These are phyloP conservation scores for Zosterops borbonicus DNA, from an alignment of 2,113 vertebrate species.

Conservation along the genomic window DNA sequence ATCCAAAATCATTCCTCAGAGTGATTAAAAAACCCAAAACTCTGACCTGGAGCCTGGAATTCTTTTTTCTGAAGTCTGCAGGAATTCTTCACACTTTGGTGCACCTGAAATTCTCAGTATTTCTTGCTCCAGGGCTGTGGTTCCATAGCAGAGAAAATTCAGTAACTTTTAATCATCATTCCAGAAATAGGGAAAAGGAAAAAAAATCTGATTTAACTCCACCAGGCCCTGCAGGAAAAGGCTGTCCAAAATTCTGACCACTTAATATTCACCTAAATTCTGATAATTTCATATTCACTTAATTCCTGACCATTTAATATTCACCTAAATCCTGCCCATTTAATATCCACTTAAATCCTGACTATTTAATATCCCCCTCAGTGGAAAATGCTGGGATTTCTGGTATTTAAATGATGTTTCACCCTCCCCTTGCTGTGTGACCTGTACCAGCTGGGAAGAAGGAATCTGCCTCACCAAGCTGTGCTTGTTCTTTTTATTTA, in stretches of 20 bases:
- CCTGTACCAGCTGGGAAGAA: neutral
- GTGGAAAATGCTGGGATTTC: neutral
- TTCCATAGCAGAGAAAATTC: neutral
- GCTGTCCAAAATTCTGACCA: neutral
- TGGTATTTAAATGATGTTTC: neutral
- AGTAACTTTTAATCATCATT: neutral
- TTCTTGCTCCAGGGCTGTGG: neutral
- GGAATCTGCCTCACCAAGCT: neutral
- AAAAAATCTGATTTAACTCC: neutral
- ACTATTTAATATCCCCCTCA: neutral
- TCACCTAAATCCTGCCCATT: neutral
- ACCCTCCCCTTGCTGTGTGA: neutral
- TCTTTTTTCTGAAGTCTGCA: neutral
- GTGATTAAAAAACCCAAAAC: neutral
- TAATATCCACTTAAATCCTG: neutral
- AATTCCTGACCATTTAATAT: neutral
- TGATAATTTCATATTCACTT: neutral
- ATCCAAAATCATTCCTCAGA: neutral
- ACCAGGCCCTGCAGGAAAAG: neutral
- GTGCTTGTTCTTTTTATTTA: neutral
- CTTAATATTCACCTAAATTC: neutral
- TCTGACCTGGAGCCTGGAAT: conserved; percentile 1
- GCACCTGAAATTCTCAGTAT: neutral
- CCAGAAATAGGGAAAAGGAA: neutral
- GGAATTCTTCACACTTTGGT: neutral